Base-by-base conservation (phyloP, 1,140 invertebrate genomes). In the Rhopalosiphum maidis region DNA sequence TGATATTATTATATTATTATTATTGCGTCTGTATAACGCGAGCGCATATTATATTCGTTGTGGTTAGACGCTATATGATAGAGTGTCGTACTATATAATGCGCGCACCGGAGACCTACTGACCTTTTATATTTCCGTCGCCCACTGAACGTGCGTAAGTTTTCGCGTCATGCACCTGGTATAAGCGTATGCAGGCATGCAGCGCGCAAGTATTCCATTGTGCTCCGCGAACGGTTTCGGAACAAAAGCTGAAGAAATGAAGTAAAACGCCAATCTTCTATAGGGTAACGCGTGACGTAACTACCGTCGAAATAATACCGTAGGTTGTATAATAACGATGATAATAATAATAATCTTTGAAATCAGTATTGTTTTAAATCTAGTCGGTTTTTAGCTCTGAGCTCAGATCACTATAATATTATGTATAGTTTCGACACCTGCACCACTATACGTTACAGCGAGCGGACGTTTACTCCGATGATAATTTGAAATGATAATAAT, bases 41-140 rank as follows among this genome's bases (percentile, higher is more conserved):
- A 51, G 3, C 30, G 30, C 21, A 77, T 77, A 68, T 68, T 68
- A 30, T 60, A 18, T n/a, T n/a, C 60, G 60, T 43, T 9, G 89
- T 30, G 37, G 41, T 90, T 68, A 60, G 35, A 68, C 37, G 60
- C 60, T 77, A 77, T 25, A 55, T 15, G 9, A n/a, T n/a, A 7
- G 55, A 90, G 54, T 60, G 88, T 90, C 88, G 15, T 60, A 55
- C 23, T 43, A 35, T 11, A 37, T 11, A 87, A 46, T 25, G 35
- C 48, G 15, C 37, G 22, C 48, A 35, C 91, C n/a, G 82, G 83
- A 91, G 90, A 91, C 90, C 90, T 83, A 91, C 60, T 91, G 48
- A 93, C 91, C 91, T 93, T 93, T 93, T 85, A 86, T 77, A 77
- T 77, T 93, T 93, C 48, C 82, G n/a, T 86, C 82, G 91, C 77